These are phyloP conservation scores for Cyanoramphus novaezelandiae DNA, from an alignment of 2,113 vertebrate genomes.

Conservation along the genomic window DNA sequence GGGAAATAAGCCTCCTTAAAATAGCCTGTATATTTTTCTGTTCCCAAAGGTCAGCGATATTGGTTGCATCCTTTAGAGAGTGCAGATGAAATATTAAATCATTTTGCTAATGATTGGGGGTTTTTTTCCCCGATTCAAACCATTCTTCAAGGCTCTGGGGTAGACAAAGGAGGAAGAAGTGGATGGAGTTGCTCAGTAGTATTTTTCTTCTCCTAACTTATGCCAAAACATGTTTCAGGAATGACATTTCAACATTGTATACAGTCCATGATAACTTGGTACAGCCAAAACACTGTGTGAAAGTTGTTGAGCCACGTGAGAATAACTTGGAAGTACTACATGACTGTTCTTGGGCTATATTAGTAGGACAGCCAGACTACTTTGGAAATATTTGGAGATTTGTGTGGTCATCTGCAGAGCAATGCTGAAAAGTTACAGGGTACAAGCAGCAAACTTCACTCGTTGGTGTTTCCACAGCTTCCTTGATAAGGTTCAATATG, in stretches of 20 bases:
- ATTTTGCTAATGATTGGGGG: background rate
- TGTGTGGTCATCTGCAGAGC: background rate
- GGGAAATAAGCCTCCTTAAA: background rate
- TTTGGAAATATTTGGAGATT: background rate
- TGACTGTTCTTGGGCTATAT: background rate
- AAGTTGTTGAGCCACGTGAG: background rate
- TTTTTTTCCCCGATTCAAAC: background rate
- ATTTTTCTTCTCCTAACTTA: background rate
- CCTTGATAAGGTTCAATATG: background rate
- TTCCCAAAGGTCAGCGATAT: background rate
- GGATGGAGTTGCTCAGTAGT: background rate
- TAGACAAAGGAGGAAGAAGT: background rate
- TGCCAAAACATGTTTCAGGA: background rate
- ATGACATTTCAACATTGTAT: background rate
- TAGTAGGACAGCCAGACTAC: accelerated
- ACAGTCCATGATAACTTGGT: background rate
- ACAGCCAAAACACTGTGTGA: background rate
- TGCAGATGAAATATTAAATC: background rate
- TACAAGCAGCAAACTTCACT: background rate
- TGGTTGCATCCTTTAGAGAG: background rate
- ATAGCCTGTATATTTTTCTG: background rate
- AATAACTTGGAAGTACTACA: background rate
- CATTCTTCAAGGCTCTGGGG: background rate
- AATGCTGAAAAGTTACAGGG: background rate
- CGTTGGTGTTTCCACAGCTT: background rate